Percentiles rank a stretch among this genome's conserved stretches.
Conservation (phyloP, 2,113 vertebrate genomes). For the Planiliza haematocheilus region DNA sequence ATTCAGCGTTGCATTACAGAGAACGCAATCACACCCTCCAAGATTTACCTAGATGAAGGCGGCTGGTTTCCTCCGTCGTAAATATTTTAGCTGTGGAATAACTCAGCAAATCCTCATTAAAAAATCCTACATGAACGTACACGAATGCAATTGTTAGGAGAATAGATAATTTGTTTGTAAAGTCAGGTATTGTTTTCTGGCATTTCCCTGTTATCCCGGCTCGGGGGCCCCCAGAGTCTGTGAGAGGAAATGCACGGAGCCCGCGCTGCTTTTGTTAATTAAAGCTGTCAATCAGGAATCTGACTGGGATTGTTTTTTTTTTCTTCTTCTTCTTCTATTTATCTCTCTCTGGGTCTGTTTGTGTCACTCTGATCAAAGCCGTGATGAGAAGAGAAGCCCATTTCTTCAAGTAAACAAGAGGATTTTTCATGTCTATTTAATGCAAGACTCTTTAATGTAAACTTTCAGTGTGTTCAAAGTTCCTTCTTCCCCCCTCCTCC, state of each 20-base stretch:
- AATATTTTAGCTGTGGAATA: conserved; percentile 7
- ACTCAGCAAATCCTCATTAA: conserved; percentile 52
- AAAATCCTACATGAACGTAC: conserved; percentile 42
- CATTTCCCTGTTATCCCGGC: conserved; percentile 65
- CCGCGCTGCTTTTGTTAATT: conserved; percentile 76
- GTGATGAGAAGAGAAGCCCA: conserved; percentile 64
- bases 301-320: conserved; percentile 24
- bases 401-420: conserved; percentile 71
- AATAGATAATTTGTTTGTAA: conserved; percentile 69
- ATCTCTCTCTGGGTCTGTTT: conserved; percentile 71
- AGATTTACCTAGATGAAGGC: neutral
- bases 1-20: neutral
- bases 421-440: conserved; percentile 73
- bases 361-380: conserved; percentile 81
- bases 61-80: neutral
- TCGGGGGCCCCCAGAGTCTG: conserved; percentile 68
- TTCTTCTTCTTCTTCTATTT: conserved; percentile 58
- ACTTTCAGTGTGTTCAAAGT: conserved; percentile 64
- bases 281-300: conserved; percentile 79
- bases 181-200: conserved; percentile 70
- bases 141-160: conserved; percentile 71
- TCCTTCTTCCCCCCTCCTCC: conserved; percentile 6
- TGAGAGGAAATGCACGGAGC: conserved; percentile 69
- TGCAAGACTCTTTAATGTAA: conserved; percentile 67
- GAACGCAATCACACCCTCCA: neutral